A percentile compares a stretch with the other conserved stretches of the same genome.
phyloP scores from a whole-genome alignment of 2,888 invertebrate species.

The Alviniconcha strummeri region DNA sequence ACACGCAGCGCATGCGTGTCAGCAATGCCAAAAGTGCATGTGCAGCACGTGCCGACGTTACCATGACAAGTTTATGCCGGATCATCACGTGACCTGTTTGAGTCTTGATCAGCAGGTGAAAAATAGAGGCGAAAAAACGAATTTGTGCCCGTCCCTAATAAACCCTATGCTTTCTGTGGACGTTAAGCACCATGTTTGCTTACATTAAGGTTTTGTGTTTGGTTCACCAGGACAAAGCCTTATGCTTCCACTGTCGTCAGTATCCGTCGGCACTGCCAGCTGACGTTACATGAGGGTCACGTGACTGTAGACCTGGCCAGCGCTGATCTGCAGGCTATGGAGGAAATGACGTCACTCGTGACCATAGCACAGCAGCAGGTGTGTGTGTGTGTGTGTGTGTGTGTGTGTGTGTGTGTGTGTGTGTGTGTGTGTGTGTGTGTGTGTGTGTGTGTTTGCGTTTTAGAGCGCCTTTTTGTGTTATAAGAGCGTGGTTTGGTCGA shows the following conservation, averaged over 20 bases:
- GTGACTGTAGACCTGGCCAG: too few relatives aligned
- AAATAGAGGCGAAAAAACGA: neutral
- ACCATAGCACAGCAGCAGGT: constrained; percentile 3
- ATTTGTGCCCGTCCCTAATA: neutral
- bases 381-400: too few relatives aligned
- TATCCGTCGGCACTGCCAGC: constrained; percentile 19
- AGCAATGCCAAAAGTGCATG: neutral
- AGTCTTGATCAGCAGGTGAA: neutral
- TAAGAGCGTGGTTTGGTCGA: too few relatives aligned
- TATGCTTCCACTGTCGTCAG: constrained; percentile 18
- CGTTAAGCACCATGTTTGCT: too few relatives aligned
- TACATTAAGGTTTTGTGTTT: too few relatives aligned
- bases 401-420: too few relatives aligned
- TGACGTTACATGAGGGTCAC: constrained; percentile 28
- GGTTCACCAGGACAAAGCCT: too few relatives aligned
- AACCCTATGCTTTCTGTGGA: too few relatives aligned
- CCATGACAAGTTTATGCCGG: neutral
- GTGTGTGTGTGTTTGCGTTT: too few relatives aligned
- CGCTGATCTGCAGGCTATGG: neutral
- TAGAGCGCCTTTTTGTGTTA: too few relatives aligned
- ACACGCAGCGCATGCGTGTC: neutral
- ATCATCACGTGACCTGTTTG: constrained; percentile 1
- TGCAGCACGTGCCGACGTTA: constrained; percentile 3
- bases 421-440: too few relatives aligned
- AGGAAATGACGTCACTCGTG: neutral